Base-by-base conservation (phyloP, 2,113 vertebrate genomes). In the Dipodomys ordii region DNA sequence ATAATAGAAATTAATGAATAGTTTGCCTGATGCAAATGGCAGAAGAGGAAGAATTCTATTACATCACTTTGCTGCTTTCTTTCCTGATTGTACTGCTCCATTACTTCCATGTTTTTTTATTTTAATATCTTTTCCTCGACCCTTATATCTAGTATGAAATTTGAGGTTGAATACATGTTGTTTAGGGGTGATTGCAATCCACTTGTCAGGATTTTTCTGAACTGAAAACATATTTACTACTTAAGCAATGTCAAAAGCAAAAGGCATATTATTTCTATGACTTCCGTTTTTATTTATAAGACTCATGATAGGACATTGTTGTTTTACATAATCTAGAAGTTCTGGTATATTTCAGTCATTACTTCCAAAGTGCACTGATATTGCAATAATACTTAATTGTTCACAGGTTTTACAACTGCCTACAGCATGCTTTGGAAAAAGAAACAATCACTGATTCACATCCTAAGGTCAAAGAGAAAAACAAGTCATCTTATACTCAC, bases 321-420 rank as follows among this genome's bases (percentile, higher is more conserved):
- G 91, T 7, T 87, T 74, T 76, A 27, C 1, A 5, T 44, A 77
- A 35, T 35, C 73, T 79, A 4, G 57, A 79, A 84, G 9, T 71
- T 57, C 3, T 65, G n/a, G 13, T 86, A 0, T 85, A 85, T 57
- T 93, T 93, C 20, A 62, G 16, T 86, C 32, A 71, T 91, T 7
- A 2, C 20, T 74, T 94, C 92, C 15, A 73, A 16, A 91, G 78
- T 7, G 1, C 65, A 53, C 69, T 83, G 11, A 30, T 78, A 6
- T 87, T 79, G 44, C 62, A 77, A 39, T n/a, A 10, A 0, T 62
- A 0, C 1, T 95, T 95, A 18, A 96, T 94, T 97, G 5, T 96
- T 92, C 46, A 27, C 69, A 99, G 99, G 83, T 99, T 99, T 96
- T 98, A 98, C 53, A 97, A 93, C 62, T 96, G 97, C 93, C 97